Conservation (phyloP, 2,113 vertebrate species). For the Anser brachyrhynchus region DNA sequence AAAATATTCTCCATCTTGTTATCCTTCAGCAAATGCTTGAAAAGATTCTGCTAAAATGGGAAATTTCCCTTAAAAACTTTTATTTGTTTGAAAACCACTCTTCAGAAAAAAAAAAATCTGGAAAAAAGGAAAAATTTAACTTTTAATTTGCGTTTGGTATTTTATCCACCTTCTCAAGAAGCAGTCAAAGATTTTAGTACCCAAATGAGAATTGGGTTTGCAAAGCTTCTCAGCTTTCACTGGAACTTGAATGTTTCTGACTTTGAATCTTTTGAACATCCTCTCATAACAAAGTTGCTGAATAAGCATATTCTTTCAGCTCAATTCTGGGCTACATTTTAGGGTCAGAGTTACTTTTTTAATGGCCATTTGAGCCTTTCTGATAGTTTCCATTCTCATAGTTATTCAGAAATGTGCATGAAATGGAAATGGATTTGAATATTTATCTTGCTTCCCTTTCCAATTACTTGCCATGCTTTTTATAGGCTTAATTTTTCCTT, state of each 20-base stretch:
- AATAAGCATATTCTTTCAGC: neutral
- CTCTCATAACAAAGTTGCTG: slow-evolving; percentile 27
- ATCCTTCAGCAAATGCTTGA: neutral
- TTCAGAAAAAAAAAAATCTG: neutral
- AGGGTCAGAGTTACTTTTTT: slow-evolving; percentile 41
- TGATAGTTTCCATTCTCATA: slow-evolving; percentile 8
- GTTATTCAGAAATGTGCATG: slow-evolving; percentile 24
- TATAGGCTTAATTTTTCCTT: slow-evolving; percentile 52
- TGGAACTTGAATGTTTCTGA: neutral
- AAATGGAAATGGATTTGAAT: slow-evolving; percentile 55
- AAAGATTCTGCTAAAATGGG: neutral
- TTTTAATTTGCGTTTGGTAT: neutral
- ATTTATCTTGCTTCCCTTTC: slow-evolving; percentile 38
- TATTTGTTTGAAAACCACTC: neutral
- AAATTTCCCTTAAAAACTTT: neutral
- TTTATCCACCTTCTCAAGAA: neutral
- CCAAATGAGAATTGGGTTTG: neutral
- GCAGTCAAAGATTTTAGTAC: neutral
- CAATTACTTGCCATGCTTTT: slow-evolving; percentile 35
- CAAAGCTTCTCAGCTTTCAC: slow-evolving; percentile 26
- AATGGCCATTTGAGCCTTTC: slow-evolving; percentile 30
- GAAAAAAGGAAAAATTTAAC: neutral
- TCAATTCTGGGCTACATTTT: slow-evolving; percentile 37
- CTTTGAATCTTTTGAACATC: slow-evolving; percentile 41
- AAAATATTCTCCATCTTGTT: neutral